phyloP scores from a whole-genome alignment of 2,888 invertebrate species.

The Ferdinandea cuprea region DNA sequence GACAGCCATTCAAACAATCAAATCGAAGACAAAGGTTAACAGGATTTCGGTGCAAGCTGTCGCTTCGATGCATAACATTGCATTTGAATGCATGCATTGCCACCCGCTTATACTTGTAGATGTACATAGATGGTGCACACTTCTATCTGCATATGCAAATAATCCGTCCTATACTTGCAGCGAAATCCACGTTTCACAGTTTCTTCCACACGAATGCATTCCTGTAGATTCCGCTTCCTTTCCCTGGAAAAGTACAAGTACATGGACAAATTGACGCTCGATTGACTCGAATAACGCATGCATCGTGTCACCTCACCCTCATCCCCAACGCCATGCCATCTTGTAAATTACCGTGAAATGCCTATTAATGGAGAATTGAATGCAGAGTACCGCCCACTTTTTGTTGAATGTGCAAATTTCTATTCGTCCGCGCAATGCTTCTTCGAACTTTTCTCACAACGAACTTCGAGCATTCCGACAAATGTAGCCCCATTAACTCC shows the following conservation, averaged over 20 bases:
- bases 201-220: constrained; percentile 42
- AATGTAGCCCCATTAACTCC: constrained; percentile 3
- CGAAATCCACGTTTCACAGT: constrained; percentile 32
- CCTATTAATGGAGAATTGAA: constrained; percentile 36
- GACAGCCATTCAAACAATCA: no score
- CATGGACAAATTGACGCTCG: constrained; percentile 33
- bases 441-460: not conserved
- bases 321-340: constrained; percentile 37
- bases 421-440: no score
- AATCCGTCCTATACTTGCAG: constrained; percentile 15
- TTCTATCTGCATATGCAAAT: not conserved
- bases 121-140: not conserved
- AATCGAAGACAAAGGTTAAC: no score
- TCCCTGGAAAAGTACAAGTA: not conserved
- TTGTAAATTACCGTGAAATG: constrained; percentile 46
- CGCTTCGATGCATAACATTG: not conserved
- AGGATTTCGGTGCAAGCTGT: no score
- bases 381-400: no score
- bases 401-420: no score
- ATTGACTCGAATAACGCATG: constrained; percentile 48
- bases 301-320: constrained; percentile 30
- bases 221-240: constrained; percentile 17
- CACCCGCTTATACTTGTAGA: not conserved
- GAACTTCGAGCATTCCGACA: not conserved
- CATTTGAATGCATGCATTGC: no score